Base-by-base conservation (phyloP, 2,888 invertebrate species). In the Drosophila histrio region DNA sequence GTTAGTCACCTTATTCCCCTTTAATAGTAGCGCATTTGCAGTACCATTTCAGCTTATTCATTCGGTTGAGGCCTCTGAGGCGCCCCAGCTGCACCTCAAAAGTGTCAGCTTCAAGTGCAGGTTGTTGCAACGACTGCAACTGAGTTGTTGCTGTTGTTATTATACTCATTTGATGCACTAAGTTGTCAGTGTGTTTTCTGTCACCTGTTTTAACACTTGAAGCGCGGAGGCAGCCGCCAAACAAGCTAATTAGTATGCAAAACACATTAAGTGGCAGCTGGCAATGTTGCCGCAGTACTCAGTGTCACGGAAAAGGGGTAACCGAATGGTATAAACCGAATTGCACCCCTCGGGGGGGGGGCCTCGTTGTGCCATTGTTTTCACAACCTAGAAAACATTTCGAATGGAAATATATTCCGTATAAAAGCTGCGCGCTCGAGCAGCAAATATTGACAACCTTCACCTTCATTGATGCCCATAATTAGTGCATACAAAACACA, bases 201-300 rank as follows among this genome's bases (percentile, higher is more conserved):
- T 82, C 87, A 84, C 82, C 85, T 84, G 62, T 70, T 87, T 47
- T 60, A 59, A 58, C 85, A 87, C 82, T 82, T 82, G 77, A 82
- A 68, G 54, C 47, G 53, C 63, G 41, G 65, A 58, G 69, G 63
- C 64, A 67, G 81, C 72, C 64, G 85, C 66, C 87, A 87, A 81
- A 81, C 87, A 78, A 81, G 87, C 82, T 82, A 82, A 82, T 82
- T 82, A 82, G 82, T 87, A 81, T 66, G 82, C 85, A 81, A 85
- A 82, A 76, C 77, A 81, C 87, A 87, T 81, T 81, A 85, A 82
- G 82, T 87, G 87, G 79, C 85, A 75, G 56, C 52, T 61, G 60
- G 66, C 41, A 66, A 46, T 60, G 57, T 84, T 87, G 87, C 76
- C 70, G 87, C 82, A 82, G 73, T 58, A 63, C 82, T 82, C 56